Evolutionary conservation across 2,113 vertebrate genomes (phyloP), one percentile per base, ranked within the genome.

Genomic region (Oreochromis tanganicae): DNA sequence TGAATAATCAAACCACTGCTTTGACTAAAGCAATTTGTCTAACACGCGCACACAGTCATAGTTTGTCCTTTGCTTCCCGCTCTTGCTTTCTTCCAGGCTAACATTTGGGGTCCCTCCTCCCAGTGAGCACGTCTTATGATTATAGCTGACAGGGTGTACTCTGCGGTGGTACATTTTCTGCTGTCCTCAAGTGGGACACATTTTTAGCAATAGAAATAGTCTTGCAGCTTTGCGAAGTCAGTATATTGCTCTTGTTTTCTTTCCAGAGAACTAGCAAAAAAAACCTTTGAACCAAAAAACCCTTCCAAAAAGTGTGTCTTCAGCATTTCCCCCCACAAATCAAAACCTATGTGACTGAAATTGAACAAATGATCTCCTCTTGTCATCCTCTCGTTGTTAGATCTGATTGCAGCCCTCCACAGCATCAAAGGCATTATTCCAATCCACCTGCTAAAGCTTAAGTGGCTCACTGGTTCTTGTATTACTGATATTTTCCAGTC

Each of bases 81-180:
- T 24, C 21, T 84, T 41, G 52, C 80, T 57, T 32, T 52, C 68
- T 83, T 83, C 24, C 50, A 38, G 82, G 81, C 79, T 71, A 56
- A 50, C 59, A 16, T 19, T 27, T 34, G 29, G 71, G 21, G 27
- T 48, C 46, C 55, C 56, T 81, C 73, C 56, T 87, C 32, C 24
- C 61, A 57, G 29, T 21, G 54, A 90, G 81, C 63, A 6, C 14
- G 6, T 88, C 68, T 52, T 21, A 63, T 79, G 61, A 90, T 88
- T 57, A 32, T 19, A 85, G 81, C 83, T 86, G 89, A 83, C 91
- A 88, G 52, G 32, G 87, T 87, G 84, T 80, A 54, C 88, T 93
- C 85, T 84, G 73, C 19, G 19, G 63, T 83, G 55, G 73, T 80
- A 32, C 68, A 87, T 57, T 17, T 50, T 34, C 82, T 87, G 85